phyloP scores from a whole-genome alignment of 2,113 vertebrate genomes.

The Sander lucioperca region DNA sequence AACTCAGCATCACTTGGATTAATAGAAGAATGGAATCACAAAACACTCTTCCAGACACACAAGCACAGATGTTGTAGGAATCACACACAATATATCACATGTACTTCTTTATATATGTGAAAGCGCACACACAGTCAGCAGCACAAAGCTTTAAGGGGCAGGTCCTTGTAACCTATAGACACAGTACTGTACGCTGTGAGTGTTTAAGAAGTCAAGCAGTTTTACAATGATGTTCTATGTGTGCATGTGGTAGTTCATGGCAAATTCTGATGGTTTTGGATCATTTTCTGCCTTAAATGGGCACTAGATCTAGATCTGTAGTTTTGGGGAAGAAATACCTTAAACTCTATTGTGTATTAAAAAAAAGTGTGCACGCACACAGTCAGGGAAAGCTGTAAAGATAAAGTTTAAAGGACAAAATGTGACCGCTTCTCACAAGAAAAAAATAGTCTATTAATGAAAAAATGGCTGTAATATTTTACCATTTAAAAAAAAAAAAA shows the following conservation, averaged over 20 bases:
- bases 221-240: neutral
- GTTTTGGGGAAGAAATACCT: neutral
- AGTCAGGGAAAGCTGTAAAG: neutral
- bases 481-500: neutral
- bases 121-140: slow-evolving; percentile 46
- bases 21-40: slow-evolving; percentile 66
- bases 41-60: slow-evolving; percentile 56
- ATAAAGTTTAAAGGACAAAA: neutral
- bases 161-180: slow-evolving; percentile 30
- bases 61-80: slow-evolving; percentile 38
- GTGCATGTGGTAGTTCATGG: neutral
- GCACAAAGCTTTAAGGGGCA: slow-evolving; percentile 18
- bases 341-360: neutral
- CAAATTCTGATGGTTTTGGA: neutral
- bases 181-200: neutral
- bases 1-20: slow-evolving; percentile 78
- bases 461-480: neutral
- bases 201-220: neutral
- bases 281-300: neutral
- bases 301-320: neutral
- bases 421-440: neutral
- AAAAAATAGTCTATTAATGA: neutral
- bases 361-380: neutral
- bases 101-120: slow-evolving; percentile 46
- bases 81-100: slow-evolving; percentile 38